Percentiles rank a stretch among this genome's conserved stretches.
Evolutionary conservation across 2,888 invertebrate species (phyloP).

Genomic region (Nesidiocoris tenuis): DNA sequence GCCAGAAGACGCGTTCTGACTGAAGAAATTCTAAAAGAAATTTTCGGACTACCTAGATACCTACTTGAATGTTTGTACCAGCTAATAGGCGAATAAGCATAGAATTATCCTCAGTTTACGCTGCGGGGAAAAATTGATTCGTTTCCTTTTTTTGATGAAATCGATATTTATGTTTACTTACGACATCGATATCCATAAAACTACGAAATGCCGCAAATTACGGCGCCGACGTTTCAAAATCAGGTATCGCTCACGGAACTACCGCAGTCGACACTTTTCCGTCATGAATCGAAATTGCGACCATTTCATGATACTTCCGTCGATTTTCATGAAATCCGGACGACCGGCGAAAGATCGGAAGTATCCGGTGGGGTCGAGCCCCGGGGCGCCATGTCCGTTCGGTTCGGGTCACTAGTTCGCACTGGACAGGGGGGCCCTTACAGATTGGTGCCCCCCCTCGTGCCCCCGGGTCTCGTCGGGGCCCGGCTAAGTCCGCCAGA

Average conservation of each 20-base stretch:
- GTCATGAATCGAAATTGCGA: background rate
- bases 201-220: constrained; percentile 11
- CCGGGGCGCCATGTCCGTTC: constrained; percentile 36
- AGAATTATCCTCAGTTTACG: too few relatives aligned
- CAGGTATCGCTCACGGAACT: background rate
- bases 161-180: too few relatives aligned
- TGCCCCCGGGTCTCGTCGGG: background rate
- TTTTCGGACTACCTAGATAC: too few relatives aligned
- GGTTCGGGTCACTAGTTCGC: constrained; percentile 37
- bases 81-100: too few relatives aligned
- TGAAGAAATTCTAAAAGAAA: too few relatives aligned
- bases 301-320: too few relatives aligned
- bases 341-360: constrained; percentile 21
- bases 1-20: too few relatives aligned
- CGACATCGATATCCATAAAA: constrained; percentile 39
- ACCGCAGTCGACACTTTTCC: background rate
- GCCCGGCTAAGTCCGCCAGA: constrained; percentile 24
- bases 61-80: too few relatives aligned
- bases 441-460: background rate
- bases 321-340: background rate
- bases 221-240: background rate
- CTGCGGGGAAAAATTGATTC: too few relatives aligned
- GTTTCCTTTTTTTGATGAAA: too few relatives aligned
- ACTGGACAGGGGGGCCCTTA: constrained; percentile 30
- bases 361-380: constrained; percentile 12